Conservation (phyloP, 2,797 vertebrate genomes). For the Malurus splendens region DNA sequence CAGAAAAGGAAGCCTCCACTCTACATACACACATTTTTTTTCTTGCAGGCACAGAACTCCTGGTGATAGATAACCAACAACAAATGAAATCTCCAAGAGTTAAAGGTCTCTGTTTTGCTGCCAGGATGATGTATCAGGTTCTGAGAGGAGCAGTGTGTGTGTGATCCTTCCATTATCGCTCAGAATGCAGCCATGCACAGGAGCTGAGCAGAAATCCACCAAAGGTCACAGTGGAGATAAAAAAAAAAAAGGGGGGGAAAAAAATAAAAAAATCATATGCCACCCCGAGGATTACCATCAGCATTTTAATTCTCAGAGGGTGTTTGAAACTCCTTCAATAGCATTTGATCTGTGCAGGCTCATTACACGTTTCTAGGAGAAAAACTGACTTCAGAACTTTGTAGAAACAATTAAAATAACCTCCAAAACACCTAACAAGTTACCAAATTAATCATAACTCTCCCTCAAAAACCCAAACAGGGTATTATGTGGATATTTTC, state of each 20-base stretch:
- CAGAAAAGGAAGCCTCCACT: slow-evolving; percentile 22
- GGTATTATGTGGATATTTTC: neutral
- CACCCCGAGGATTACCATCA: neutral
- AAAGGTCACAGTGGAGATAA: neutral
- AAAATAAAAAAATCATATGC: neutral
- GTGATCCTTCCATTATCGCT: slow-evolving; percentile 39
- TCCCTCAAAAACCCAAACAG: neutral
- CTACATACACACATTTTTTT: slow-evolving; percentile 11
- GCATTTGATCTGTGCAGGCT: neutral
- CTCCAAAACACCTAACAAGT: neutral
- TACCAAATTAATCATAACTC: neutral
- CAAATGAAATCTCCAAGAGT: slow-evolving; percentile 50
- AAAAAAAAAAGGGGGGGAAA: neutral
- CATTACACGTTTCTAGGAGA: neutral
- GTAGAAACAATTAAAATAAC: neutral
- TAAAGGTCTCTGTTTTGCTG: slow-evolving; percentile 57
- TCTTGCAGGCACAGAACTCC: slow-evolving; percentile 31
- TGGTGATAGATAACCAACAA: slow-evolving; percentile 53
- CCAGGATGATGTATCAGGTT: slow-evolving; percentile 60
- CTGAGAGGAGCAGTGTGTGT: slow-evolving; percentile 57
- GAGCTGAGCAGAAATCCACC: neutral
- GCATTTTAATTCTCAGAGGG: slow-evolving; percentile 21
- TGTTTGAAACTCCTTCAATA: neutral
- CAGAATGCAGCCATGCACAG: slow-evolving; percentile 24
- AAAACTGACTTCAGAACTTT: neutral